Base-by-base conservation (phyloP, 1,140 invertebrate genomes). In the Lepidurus packardi region DNA sequence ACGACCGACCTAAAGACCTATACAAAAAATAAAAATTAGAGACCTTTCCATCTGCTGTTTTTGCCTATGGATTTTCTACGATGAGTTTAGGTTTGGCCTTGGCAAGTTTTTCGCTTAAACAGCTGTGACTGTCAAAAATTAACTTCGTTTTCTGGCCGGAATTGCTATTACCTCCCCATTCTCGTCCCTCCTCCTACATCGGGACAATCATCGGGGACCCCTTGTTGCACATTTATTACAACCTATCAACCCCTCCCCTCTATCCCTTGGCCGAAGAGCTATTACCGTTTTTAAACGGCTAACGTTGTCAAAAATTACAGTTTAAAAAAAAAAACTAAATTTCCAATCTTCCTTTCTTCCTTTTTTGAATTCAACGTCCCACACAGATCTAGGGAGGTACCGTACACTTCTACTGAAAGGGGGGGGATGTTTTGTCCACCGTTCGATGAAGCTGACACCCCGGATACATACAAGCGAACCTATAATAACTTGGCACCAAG, bases 211-310 rank as follows among this genome's bases (percentile, higher is more conserved):
- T 65, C 21, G 21, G 53, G 16, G 8, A 21, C 53, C 53, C 53
- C 53, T 65, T 65, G 53, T 65, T 65, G n/a, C 16, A 21, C 53
- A 21, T n/a, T 65, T 65, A 21, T 65, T 65, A 65, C 53, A 65
- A 65, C 53, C 53, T 65, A 65, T 65, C 53, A 65, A 65, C 53
- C 21, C 53, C 53, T 65, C 53, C 34, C 53, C 53, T 65, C 53
- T 21, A 16, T 21, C 53, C 53, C 53, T 13, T 65, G 3, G 16
- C 53, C 16, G 53, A 65, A 65, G 7, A 65, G 53, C n/a, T 65
- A 65, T 65, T 65, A 65, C 53, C 53, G 53, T 21, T 65, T 21
- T 65, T 65, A 65, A 65, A 65, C 53, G 13, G 21, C 74, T 75
- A 43, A 75, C 41, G 11, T 42, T 7, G 42, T 75, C 7, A 25